Percentiles rank a stretch among this genome's conserved stretches.
Evolutionary conservation across 2,888 invertebrate species (phyloP).

Genomic region (Coelopa pilipes): DNA sequence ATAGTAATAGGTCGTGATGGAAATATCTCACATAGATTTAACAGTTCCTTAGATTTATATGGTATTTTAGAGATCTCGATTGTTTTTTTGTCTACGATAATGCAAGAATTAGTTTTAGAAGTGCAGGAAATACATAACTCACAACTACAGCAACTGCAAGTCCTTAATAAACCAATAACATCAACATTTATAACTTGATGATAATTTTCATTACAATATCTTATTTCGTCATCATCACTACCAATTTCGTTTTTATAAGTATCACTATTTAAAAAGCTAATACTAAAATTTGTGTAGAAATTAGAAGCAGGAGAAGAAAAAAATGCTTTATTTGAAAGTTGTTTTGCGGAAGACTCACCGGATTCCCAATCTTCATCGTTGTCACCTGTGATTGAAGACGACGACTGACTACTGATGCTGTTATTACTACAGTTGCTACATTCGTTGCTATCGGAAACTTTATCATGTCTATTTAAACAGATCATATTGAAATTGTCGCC

Average conservation of each 20-base stretch:
- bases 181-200: neutral
- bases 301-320: conserved; percentile 40
- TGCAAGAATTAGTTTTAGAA: no score
- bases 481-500: conserved; percentile 40
- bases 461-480: conserved; percentile 40
- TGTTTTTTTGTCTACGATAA: neutral
- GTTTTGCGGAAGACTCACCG: conserved; percentile 63
- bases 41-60: neutral
- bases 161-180: no score
- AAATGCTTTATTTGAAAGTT: conserved; percentile 47
- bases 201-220: conserved; percentile 15
- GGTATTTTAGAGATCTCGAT: neutral
- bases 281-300: conserved; percentile 31
- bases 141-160: conserved; percentile 4
- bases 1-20: no score
- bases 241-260: conserved; percentile 46
- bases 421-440: conserved; percentile 50
- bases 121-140: no score
- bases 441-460: conserved; percentile 48
- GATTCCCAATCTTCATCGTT: conserved; percentile 67
- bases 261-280: conserved; percentile 45
- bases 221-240: conserved; percentile 46
- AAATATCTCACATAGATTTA: neutral
- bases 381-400: conserved; percentile 54
- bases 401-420: conserved; percentile 59